phyloP scores from a whole-genome alignment of 2,113 vertebrate genomes.

The Heteronetta atricapilla region DNA sequence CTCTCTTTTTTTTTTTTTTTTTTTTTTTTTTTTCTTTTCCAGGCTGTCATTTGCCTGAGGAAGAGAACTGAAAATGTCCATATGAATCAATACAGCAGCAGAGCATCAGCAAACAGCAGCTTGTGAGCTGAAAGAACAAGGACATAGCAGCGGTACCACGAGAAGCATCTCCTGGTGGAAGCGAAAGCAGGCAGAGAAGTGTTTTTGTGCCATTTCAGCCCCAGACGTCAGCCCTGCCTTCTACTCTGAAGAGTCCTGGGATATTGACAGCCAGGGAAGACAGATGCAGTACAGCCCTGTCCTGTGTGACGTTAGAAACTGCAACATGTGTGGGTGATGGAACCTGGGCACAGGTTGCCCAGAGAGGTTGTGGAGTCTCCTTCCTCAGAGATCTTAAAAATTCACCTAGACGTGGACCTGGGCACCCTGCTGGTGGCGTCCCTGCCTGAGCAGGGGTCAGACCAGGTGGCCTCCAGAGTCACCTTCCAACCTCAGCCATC shows the following conservation, averaged over 20 bases:
- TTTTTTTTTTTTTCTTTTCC: background rate
- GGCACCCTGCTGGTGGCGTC: background rate
- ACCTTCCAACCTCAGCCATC: background rate
- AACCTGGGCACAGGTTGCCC: background rate
- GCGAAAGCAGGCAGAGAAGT: background rate
- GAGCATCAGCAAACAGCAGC: background rate
- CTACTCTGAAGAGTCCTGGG: background rate
- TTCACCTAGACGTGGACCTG: background rate
- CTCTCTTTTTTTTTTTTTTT: background rate
- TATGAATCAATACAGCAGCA: conserved; percentile 6
- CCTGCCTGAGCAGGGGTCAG: background rate
- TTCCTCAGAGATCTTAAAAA: background rate
- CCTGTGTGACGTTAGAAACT: background rate
- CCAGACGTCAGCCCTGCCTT: background rate
- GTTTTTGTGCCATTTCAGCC: background rate
- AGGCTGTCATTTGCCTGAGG: background rate
- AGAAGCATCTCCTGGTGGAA: background rate
- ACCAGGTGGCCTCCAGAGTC: background rate
- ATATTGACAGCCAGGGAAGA: background rate
- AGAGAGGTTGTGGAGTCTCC: background rate
- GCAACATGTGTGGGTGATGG: background rate
- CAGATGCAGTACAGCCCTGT: accelerated
- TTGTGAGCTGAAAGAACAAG: background rate
- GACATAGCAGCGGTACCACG: background rate
- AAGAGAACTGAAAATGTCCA: background rate